Conservation (phyloP, 2,113 vertebrate species). For the Ginglymostoma cirratum region DNA sequence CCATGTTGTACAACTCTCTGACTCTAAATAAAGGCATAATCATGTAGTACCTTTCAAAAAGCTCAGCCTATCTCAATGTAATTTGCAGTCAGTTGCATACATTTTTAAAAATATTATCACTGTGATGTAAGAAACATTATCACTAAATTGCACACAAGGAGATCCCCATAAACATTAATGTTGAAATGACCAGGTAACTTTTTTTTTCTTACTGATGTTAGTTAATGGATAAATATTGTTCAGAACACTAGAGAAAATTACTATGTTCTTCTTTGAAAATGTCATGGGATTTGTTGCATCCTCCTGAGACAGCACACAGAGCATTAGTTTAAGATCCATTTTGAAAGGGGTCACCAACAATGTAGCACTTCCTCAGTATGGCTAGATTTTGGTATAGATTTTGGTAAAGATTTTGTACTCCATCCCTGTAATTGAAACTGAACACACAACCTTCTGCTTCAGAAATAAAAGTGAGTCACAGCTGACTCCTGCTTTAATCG, state of each 20-base stretch:
- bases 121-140: too few relatives aligned
- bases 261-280: not conserved
- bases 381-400: not conserved
- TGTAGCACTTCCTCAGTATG: not conserved
- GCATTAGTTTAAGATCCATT: not conserved
- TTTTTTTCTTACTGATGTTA: not conserved
- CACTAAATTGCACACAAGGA: too few relatives aligned
- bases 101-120: too few relatives aligned
- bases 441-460: too few relatives aligned
- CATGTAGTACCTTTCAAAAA: not conserved
- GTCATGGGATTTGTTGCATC: not conserved
- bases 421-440: not conserved
- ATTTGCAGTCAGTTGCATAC: not conserved
- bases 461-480: not conserved
- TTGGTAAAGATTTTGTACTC: not conserved
- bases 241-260: too few relatives aligned
- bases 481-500: not conserved
- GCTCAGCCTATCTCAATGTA: not conserved
- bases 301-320: not conserved
- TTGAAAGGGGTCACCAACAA: not conserved
- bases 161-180: too few relatives aligned
- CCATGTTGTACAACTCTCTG: too few relatives aligned
- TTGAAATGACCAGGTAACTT: too few relatives aligned
- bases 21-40: too few relatives aligned
- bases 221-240: not conserved